Percentiles rank a stretch among this genome's conserved stretches.
Evolutionary conservation across 1,140 invertebrate genomes (phyloP).

Genomic region (Drosophila persimilis): DNA sequence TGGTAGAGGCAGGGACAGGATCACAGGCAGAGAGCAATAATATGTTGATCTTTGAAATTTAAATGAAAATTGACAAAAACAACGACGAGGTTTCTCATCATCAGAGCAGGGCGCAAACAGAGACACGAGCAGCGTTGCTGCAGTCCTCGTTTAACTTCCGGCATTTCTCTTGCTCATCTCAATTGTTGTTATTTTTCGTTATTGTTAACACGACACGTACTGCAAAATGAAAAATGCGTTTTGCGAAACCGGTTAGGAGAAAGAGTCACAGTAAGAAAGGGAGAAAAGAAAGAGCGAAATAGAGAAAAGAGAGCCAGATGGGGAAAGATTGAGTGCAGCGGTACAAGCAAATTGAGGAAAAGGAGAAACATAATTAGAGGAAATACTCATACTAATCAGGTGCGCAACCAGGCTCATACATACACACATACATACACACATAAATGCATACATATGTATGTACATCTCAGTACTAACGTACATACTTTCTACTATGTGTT

Average conservation of each 20-base stretch:
- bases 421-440: no score
- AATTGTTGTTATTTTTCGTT: conserved; percentile 32
- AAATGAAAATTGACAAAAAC: conserved; percentile 48
- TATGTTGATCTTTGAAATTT: conserved; percentile 36
- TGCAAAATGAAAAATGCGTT: conserved; percentile 51
- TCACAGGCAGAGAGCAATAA: conserved; percentile 5
- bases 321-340: neutral
- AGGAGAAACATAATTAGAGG: conserved; percentile 49
- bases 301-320: conserved; percentile 1
- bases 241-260: conserved; percentile 38
- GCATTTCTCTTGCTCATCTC: conserved; percentile 52
- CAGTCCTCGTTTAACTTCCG: conserved; percentile 43
- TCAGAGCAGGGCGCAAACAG: neutral
- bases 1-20: neutral
- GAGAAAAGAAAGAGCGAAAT: neutral
- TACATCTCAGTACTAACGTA: no score
- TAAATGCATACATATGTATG: no score
- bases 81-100: conserved; percentile 21
- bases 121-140: conserved; percentile 6
- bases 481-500: no score
- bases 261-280: conserved; percentile 8
- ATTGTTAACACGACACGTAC: conserved; percentile 41
- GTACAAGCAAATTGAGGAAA: conserved; percentile 33
- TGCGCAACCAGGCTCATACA: conserved; percentile 5
- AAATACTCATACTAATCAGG: conserved; percentile 23